Evolutionary conservation across 2,888 invertebrate species (phyloP).

Genomic region (Trachelus stipa): DNA sequence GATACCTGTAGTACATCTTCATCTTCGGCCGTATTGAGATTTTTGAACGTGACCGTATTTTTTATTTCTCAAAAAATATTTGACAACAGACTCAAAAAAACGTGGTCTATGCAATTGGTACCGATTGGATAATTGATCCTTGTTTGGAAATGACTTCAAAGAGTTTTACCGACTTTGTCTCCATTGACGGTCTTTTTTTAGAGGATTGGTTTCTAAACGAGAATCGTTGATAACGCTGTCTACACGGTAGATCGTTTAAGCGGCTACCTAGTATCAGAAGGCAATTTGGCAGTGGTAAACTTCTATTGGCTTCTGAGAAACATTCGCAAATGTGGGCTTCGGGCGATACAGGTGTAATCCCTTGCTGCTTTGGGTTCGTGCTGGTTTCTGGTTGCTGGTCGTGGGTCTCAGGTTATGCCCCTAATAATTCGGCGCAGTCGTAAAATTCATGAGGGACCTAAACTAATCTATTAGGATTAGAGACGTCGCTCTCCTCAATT

Average conservation of each 20-base stretch:
- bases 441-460: conserved; percentile 7
- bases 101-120: no score
- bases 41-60: no score
- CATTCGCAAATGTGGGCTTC: background rate
- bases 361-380: background rate
- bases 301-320: conserved; percentile 9
- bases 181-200: no score
- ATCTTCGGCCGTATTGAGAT: no score
- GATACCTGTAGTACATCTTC: no score
- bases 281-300: conserved; percentile 14
- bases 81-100: no score
- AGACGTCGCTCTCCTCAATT: no score
- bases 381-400: background rate
- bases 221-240: background rate
- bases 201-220: no score
- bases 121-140: no score
- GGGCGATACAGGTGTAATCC: conserved; percentile 11
- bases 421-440: conserved; percentile 8
- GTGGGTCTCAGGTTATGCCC: background rate
- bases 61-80: no score
- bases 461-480: background rate
- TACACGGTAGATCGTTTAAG: background rate
- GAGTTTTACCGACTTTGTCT: no score
- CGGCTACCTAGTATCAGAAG: conserved; percentile 7
- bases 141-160: no score